These are phyloP conservation scores for Rhinopithecus roxellana DNA, from an alignment of 2,113 vertebrate species.

Conservation along the genomic window DNA sequence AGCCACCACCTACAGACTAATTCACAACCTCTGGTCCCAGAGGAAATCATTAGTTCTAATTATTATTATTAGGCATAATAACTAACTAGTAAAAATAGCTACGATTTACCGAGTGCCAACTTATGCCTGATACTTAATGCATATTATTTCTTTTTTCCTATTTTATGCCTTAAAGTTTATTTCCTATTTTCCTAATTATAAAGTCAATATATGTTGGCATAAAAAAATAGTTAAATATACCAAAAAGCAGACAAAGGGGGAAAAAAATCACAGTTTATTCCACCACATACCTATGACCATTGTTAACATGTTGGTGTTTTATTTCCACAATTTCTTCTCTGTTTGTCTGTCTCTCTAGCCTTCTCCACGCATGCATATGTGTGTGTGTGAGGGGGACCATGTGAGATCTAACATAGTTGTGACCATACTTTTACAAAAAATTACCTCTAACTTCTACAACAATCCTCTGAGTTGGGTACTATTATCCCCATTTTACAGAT, in stretches of 20 bases:
- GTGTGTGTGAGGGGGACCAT: too few species aligned
- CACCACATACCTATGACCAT: background rate
- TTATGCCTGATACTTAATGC: conserved; percentile 53
- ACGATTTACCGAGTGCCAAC: conserved; percentile 68
- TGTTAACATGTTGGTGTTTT: background rate
- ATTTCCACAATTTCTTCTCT: background rate
- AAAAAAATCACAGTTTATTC: background rate
- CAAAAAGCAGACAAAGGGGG: background rate
- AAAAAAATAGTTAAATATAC: conserved; percentile 33
- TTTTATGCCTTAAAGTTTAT: conserved; percentile 60
- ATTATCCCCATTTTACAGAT: background rate
- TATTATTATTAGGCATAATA: conserved; percentile 75
- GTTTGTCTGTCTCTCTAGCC: background rate
- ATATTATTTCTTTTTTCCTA: conserved; percentile 29
- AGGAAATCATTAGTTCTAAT: conserved; percentile 71
- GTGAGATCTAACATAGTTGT: background rate
- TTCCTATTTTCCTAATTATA: conserved; percentile 65
- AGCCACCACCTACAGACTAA: conserved; percentile 23
- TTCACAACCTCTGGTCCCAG: conserved; percentile 62
- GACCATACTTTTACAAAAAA: background rate
- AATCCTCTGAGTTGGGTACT: background rate
- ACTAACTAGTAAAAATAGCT: conserved; percentile 79
- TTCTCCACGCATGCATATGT: accelerated
- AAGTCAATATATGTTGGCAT: conserved; percentile 55
- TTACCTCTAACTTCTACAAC: background rate